A percentile compares a stretch with the other conserved stretches of the same genome.
phyloP scores from a whole-genome alignment of 30 jellyfish, hydroid and myxozoan species.

The Chrysaora quinquecirrha region DNA sequence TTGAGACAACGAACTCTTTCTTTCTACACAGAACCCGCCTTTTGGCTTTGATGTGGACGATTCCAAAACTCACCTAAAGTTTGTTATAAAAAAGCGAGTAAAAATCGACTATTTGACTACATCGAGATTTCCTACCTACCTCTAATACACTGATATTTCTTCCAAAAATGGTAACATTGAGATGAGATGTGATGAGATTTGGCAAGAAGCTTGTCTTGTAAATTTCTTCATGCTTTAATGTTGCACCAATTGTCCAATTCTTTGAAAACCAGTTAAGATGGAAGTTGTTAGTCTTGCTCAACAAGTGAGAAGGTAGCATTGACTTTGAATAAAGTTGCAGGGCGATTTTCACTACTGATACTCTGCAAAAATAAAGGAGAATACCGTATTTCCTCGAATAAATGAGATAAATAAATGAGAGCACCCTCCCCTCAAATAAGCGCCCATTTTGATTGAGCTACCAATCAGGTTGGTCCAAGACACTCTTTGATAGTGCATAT shows the following conservation, averaged over 20 bases:
- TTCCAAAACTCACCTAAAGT: too few relatives aligned
- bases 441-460: too few relatives aligned
- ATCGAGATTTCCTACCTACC: too few relatives aligned
- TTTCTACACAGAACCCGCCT: too few relatives aligned
- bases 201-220: slow-evolving; percentile 50
- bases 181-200: slow-evolving; percentile 19
- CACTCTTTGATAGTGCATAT: too few relatives aligned
- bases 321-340: slow-evolving; percentile 20
- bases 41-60: too few relatives aligned
- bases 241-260: slow-evolving; percentile 55
- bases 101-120: too few relatives aligned
- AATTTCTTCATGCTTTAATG: slow-evolving; percentile 43
- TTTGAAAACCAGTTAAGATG: slow-evolving; percentile 34
- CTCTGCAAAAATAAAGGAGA: not conserved
- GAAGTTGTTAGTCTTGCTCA: slow-evolving; percentile 23
- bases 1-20: too few relatives aligned
- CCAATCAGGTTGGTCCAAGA: too few relatives aligned
- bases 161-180: slow-evolving; percentile 43
- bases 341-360: slow-evolving; percentile 14
- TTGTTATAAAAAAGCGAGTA: too few relatives aligned
- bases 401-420: not conserved
- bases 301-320: slow-evolving; percentile 42
- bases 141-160: slow-evolving; percentile 48
- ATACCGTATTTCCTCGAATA: too few relatives aligned
- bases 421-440: too few relatives aligned